Conservation (phyloP, 2,113 vertebrate species). For the Lates calcarifer region DNA sequence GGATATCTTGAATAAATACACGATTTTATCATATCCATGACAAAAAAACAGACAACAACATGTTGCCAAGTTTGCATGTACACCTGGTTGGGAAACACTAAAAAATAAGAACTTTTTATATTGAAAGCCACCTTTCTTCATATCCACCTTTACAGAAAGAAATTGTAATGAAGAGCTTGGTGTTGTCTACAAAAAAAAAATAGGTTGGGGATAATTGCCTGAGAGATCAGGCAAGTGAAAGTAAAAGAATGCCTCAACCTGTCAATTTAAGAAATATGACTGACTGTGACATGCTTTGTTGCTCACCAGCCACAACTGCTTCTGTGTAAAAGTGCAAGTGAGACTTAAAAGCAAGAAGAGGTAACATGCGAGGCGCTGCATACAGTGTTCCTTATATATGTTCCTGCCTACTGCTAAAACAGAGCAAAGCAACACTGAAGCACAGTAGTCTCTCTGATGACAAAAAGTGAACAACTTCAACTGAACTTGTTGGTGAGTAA, state of each 20-base stretch:
- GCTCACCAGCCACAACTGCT: conserved; percentile 18
- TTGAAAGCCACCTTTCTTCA: conserved; percentile 10
- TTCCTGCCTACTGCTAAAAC: conserved; percentile 23
- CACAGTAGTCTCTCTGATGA: not conserved
- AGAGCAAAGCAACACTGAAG: not conserved
- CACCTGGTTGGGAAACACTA: not conserved
- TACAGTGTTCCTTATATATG: conserved; percentile 26
- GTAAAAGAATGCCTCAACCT: conserved; percentile 37
- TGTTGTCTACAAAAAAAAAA: conserved; percentile 34
- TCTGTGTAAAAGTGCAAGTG: conserved; percentile 18
- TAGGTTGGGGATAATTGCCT: conserved; percentile 55
- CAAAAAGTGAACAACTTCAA: not conserved
- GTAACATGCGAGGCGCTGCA: conserved; percentile 37
- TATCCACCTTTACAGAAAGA: conserved; percentile 34
- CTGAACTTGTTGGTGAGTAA: not conserved
- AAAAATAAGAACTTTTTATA: conserved; percentile 1
- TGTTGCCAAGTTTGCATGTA: conserved; percentile 16
- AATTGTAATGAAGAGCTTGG: conserved; percentile 34
- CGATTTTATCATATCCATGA: not conserved
- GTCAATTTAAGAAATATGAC: conserved; percentile 42
- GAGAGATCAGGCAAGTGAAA: conserved; percentile 41
- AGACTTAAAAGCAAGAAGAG: conserved; percentile 40
- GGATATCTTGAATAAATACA: not conserved
- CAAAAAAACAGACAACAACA: conserved; percentile 15
- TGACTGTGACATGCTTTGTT: conserved; percentile 54